Conservation (phyloP, 2,797 vertebrate species). For the Clarias platycephalus region DNA sequence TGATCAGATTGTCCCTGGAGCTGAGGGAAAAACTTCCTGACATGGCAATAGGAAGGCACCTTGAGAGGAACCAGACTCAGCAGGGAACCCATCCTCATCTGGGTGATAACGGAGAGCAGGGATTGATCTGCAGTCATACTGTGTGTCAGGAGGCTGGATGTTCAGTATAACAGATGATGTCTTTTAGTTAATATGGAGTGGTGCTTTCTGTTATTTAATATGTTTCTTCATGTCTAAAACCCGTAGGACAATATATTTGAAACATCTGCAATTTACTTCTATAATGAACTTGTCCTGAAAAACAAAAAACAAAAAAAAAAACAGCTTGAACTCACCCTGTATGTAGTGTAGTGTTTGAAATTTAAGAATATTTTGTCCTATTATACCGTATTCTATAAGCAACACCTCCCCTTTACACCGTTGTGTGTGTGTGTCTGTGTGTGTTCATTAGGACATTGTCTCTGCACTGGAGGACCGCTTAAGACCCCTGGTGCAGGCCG, state of each 20-base stretch:
- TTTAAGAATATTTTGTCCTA: not conserved
- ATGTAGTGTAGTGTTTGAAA: not conserved
- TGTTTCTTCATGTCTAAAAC: not conserved
- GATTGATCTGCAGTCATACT: no score
- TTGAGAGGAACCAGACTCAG: no score
- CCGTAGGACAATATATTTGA: not conserved
- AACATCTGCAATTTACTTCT: not conserved
- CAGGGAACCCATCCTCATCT: no score
- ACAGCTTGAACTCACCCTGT: not conserved
- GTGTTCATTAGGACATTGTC: constrained; percentile 86
- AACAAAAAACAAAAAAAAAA: no score
- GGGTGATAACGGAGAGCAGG: no score
- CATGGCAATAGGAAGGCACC: no score
- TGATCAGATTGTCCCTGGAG: no score
- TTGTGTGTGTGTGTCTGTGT: not conserved
- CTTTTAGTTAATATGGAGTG: not conserved
- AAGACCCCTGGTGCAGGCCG: constrained; percentile 92
- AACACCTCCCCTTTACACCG: not conserved
- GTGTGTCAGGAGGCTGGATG: no score
- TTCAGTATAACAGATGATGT: no score
- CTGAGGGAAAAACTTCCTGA: no score
- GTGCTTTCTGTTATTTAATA: not conserved
- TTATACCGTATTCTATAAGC: not conserved
- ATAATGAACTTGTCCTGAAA: not conserved
- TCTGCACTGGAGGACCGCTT: constrained; percentile 93